Evolutionary conservation across 2,797 vertebrate species (phyloP), one percentile per base, ranked within the genome.

Genomic region (Triplophysa bombifrons): DNA sequence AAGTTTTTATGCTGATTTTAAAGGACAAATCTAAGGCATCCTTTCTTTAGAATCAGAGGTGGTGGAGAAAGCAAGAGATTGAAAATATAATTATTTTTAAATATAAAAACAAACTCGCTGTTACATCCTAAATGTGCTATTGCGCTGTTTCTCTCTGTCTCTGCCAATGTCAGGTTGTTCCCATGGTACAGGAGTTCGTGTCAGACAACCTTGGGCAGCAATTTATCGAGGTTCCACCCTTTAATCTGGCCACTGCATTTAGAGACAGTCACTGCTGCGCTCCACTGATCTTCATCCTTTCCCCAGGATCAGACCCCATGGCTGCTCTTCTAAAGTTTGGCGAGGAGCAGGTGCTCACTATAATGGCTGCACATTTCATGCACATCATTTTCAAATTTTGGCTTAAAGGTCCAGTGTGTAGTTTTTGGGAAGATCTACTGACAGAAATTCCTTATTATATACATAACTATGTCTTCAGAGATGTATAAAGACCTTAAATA

Each of bases 201-300:
- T 89, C 72, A 27, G 69, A 64, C 71, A 94, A 88, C 74, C 78
- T 96, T 88, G 94, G 96, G 0, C 91, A 81, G 13, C 74, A 80
- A 13, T 98, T 96, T 88, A 95, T 97, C 20, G 95, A 97, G 83
- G 92, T 93, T 0, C 95, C 95, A 5, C 95, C 96, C 14, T 98
- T 98, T 83, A 95, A 97, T 86, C 85, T 98, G 80, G 90, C 93
- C 22, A 92, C 92, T 46, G 92, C 94, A 0, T 98, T 96, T 84
- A 86, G 72, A 51, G 96, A 97, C 74, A 96, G 96, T 78, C 93
- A 96, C 82, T 96, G 94, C 85, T 96, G 94, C 1, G 90, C 93
- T 6, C 89, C 94, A 0, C 89, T 96, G 80, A 95, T 96, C 86
- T 96, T 97, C 78, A 87, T 96, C 81, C 92, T 98, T 64, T 96